A percentile compares a stretch with the other conserved stretches of the same genome.
Conservation (phyloP, 2,888 invertebrate species). For the Phyllotreta striolata region DNA sequence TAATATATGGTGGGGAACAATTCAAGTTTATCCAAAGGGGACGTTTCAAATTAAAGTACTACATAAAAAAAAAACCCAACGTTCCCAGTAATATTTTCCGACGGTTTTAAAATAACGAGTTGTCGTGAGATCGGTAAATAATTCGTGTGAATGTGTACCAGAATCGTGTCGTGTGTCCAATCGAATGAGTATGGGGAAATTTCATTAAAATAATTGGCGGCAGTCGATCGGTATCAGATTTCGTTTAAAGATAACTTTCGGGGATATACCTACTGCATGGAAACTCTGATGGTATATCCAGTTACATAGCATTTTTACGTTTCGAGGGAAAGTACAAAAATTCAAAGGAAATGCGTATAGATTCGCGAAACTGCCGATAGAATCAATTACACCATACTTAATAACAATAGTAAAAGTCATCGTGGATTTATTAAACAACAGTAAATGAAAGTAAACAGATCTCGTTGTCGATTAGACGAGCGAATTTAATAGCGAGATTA, state of each 20-base stretch:
- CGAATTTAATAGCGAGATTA: too few species aligned
- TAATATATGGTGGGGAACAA: too few species aligned
- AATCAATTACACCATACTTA: too few species aligned
- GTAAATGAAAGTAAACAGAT: too few species aligned
- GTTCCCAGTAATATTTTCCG: constrained; percentile 14
- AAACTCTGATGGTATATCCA: constrained; percentile 16
- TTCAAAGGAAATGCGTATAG: too few species aligned
- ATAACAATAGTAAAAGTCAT: too few species aligned
- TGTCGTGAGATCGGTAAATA: constrained; percentile 37
- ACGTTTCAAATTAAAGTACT: constrained; percentile 1
- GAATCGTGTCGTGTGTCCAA: constrained; percentile 28
- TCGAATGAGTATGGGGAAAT: constrained; percentile 37
- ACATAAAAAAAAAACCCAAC: neutral
- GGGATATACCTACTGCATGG: neutral
- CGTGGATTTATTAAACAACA: too few species aligned
- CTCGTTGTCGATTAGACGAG: too few species aligned
- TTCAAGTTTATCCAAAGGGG: constrained; percentile 1
- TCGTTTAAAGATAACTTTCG: constrained; percentile 30
- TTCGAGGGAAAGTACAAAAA: too few species aligned
- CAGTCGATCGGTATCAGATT: constrained; percentile 39
- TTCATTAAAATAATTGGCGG: constrained; percentile 45
- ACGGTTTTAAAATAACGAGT: constrained; percentile 33
- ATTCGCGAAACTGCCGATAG: too few species aligned
- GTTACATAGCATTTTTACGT: constrained; percentile 12
- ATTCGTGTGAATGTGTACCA: constrained; percentile 27